Evolutionary conservation across 2,888 invertebrate species (phyloP), one percentile per base, ranked within the genome.

Genomic region (Catonia carolina): DNA sequence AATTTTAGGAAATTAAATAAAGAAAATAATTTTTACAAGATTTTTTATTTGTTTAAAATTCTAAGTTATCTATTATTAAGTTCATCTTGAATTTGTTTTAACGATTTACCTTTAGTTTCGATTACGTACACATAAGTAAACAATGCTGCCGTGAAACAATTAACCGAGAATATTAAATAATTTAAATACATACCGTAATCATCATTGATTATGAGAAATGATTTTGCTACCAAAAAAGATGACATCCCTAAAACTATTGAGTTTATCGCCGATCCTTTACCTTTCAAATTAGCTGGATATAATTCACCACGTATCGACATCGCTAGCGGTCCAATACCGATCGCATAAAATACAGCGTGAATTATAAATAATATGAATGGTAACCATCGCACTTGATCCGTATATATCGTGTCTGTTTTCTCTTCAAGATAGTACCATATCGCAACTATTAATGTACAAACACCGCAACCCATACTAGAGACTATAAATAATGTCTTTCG

Each of bases 21-120:
- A n/a, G n/a, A n/a, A n/a, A n/a, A n/a, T n/a, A n/a, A n/a, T n/a
- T 36, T 10, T n/a, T 35, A 10, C n/a, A 35, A n/a, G n/a, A 35
- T 35, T 17, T 8, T 58, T 14, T 22, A 18, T 20, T 17, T 12
- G 10, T 10, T 55, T 62, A 23, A 18, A n/a, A 53, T 14, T 37
- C 1, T 27, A n/a, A n/a, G n/a, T n/a, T n/a, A n/a, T n/a, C n/a
- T n/a, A n/a, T n/a, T 6, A 41, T 41, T 41, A 6, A 85, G 72
- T 58, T 80, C 77, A 22, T 78, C 77, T 68, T 85, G 85, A 66
- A 85, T 85, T 66, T 81, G 78, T 50, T 82, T 77, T 67, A 85
- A 77, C 2, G 83, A 83, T 66, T 83, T 84, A 56, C 84, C 83
- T 69, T 83, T 85, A 2, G 85, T 85, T 72, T 85, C 85, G 1